These are phyloP conservation scores for Drosophila suzukii DNA, from an alignment of 1,140 invertebrate genomes.

Conservation along the genomic window DNA sequence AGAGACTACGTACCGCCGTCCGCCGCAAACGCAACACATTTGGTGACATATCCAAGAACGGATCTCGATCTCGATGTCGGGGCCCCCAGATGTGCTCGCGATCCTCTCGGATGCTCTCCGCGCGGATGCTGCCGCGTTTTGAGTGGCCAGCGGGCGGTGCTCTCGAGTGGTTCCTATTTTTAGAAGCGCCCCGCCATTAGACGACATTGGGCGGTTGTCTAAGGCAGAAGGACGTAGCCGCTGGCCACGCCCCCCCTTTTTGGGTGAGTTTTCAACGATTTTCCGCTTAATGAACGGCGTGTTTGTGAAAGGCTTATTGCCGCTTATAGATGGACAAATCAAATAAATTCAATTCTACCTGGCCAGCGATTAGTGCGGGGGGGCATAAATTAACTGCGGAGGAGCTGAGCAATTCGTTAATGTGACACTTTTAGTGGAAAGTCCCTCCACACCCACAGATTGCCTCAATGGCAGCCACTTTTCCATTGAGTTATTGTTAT, in stretches of 20 bases:
- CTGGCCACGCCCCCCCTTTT: conserved; percentile 57
- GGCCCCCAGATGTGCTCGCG: conserved; percentile 51
- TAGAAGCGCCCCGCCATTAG: conserved; percentile 74
- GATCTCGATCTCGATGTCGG: conserved; percentile 12
- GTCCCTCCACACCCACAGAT: conserved; percentile 6
- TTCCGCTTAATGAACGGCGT: conserved; percentile 60
- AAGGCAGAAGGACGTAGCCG: conserved; percentile 63
- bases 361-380: conserved; percentile 53
- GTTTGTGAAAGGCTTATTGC: conserved; percentile 68
- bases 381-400: conserved; percentile 61
- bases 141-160: conserved; percentile 63
- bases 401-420: conserved; percentile 71
- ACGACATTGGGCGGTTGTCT: conserved; percentile 50
- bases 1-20: conserved; percentile 58
- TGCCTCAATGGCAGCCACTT: not conserved
- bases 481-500: conserved; percentile 2
- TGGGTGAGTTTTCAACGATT: conserved; percentile 35
- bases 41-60: conserved; percentile 66
- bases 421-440: conserved; percentile 79
- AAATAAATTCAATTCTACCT: conserved; percentile 73
- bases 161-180: conserved; percentile 81
- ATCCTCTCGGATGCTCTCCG: conserved; percentile 27
- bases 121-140: conserved; percentile 57
- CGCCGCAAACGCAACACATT: conserved; percentile 78
- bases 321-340: conserved; percentile 38